Base-by-base conservation (phyloP, 1,140 invertebrate species). In the Coboldia fuscipes region DNA sequence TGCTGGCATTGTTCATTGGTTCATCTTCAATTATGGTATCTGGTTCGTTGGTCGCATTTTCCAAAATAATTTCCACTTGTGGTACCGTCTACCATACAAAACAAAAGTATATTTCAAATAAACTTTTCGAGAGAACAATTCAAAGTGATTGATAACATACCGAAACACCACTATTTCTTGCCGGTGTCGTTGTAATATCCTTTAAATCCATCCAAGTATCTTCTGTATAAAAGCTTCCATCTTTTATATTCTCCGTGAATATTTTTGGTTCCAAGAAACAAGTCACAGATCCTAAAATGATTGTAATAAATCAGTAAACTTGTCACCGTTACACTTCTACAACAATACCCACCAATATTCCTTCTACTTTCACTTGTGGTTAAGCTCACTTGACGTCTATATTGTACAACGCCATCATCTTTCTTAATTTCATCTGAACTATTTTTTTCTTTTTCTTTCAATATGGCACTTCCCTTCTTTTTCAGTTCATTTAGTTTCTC, bases 181-280 rank as follows among this genome's bases (percentile, higher is more conserved):
- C 16, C 2, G 15, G 24, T 13, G 34, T 8, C 43, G 69, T 72
- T 3, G 66, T 61, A 26, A 79, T 75, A 27, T 72, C 68, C 55
- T 71, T 71, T 27, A 79, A 59, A 13, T 66, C 68, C 43, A 71
- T 63, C 75, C 75, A 80, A 43, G 77, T 62, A 47, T 80, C 75
- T 8, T 73, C 73, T n/a, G 74, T 77, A 3, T 66, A 64, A 31
- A 70, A 66, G 27, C 66, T 56, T 23, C 63, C 59, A 42, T 68
- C 70, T 28, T 59, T 58, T 28, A 68, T 51, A 50, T 72, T 72
- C 28, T 64, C 65, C 14, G 61, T 65, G 38, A 79, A 79, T 34
- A 71, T 62, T 41, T 70, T 72, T 3, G 62, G 55, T 40, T 78
- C 74, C 33, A 79, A 62, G 40, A 72, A 69, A 47, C 75, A 73